Evolutionary conservation across 2,888 invertebrate genomes (phyloP).

Genomic region (Lithosia quadra): DNA sequence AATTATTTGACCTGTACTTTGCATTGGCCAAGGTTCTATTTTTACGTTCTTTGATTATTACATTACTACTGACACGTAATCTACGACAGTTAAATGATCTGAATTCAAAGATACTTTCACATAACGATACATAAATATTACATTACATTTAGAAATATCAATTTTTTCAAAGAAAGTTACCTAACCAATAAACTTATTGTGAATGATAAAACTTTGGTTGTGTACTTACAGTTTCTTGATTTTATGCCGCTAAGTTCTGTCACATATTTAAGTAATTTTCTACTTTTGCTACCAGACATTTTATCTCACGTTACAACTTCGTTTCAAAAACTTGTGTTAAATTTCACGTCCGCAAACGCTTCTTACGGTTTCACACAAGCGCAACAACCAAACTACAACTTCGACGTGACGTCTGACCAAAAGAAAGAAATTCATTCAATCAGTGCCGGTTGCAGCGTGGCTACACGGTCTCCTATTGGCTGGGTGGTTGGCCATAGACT

Average conservation of each 20-base stretch:
- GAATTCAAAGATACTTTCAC: not conserved
- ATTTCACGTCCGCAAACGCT: conserved; percentile 12
- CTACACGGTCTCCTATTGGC: not conserved
- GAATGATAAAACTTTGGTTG: conserved; percentile 1
- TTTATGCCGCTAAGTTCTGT: conserved; percentile 62
- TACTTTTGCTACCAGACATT: conserved; percentile 74
- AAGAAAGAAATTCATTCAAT: conserved; percentile 3
- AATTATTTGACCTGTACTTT: conserved; percentile 27
- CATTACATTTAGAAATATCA: not conserved
- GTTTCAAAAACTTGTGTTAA: conserved; percentile 20
- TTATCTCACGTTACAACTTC: conserved; percentile 45
- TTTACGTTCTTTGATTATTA: not conserved
- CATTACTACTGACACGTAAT: not conserved
- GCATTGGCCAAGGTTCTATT: conserved; percentile 29
- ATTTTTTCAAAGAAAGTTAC: conserved; percentile 46
- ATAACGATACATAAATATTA: not conserved
- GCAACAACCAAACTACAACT: conserved; percentile 1
- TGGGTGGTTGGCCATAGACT: not conserved
- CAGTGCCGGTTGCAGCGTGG: not conserved
- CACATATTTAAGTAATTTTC: conserved; percentile 71
- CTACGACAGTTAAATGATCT: not conserved
- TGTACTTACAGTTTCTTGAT: conserved; percentile 76
- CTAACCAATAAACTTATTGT: conserved; percentile 57
- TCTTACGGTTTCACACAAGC: conserved; percentile 16
- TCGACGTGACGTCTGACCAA: too few relatives aligned